Percentiles rank a stretch among this genome's conserved stretches.
phyloP scores from a whole-genome alignment of 1,140 invertebrate genomes.

The Habropoda laboriosa region DNA sequence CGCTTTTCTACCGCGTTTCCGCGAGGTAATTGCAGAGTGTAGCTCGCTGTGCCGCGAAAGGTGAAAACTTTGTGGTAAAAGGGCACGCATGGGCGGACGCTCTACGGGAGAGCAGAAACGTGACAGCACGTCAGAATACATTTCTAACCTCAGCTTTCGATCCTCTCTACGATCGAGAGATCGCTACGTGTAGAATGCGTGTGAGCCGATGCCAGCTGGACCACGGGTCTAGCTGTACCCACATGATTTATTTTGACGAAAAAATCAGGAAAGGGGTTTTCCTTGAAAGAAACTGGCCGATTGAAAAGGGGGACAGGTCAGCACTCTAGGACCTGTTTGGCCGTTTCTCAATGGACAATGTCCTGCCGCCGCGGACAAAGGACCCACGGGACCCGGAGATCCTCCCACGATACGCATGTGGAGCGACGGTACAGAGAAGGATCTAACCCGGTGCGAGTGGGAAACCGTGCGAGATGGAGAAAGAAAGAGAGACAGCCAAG shows the following conservation, averaged over 20 bases:
- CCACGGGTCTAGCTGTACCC: conserved; percentile 73
- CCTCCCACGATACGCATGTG: conserved; percentile 82
- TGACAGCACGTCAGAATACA: conserved; percentile 15
- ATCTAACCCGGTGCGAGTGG: conserved; percentile 46
- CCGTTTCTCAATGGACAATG: conserved; percentile 80
- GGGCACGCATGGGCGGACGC: conserved; percentile 42
- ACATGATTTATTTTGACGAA: conserved; percentile 80
- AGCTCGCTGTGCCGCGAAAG: conserved; percentile 25
- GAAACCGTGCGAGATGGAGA: conserved; percentile 32
- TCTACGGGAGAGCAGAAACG: not conserved
- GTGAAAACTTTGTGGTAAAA: conserved; percentile 48
- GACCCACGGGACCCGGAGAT: conserved; percentile 72
- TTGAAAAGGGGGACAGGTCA: conserved; percentile 79
- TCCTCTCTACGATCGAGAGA: no score
- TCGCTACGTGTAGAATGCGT: no score
- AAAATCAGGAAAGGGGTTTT: conserved; percentile 79
- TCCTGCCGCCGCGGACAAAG: conserved; percentile 76
- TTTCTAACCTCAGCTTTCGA: no score
- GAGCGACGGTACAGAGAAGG: conserved; percentile 66
- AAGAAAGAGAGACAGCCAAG: no score
- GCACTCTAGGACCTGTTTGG: conserved; percentile 78
- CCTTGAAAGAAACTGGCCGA: conserved; percentile 56
- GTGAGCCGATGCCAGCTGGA: conserved; percentile 54
- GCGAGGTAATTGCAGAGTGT: no score
- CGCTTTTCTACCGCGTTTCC: no score